phyloP scores from a whole-genome alignment of 2,113 vertebrate species.

The Brachypteracias leptosomus region DNA sequence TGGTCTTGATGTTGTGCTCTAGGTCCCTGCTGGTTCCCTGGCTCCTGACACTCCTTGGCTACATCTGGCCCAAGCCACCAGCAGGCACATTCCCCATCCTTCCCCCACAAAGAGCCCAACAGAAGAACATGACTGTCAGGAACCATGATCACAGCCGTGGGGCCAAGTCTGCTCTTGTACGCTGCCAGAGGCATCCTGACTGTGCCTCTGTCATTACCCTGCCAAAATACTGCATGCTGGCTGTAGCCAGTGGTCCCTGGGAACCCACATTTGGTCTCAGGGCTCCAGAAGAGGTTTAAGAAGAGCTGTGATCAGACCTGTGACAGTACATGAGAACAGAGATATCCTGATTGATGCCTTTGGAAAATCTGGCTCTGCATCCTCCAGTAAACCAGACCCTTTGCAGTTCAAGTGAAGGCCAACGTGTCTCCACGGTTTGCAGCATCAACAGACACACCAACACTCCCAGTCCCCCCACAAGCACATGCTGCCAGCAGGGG shows the following conservation, averaged over 20 bases:
- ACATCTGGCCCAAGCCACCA: neutral
- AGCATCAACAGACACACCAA: neutral
- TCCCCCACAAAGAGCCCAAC: neutral
- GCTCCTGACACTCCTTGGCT: neutral
- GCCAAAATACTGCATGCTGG: rapidly evolving
- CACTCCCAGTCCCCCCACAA: neutral
- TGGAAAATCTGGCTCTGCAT: neutral
- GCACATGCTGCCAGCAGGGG: neutral
- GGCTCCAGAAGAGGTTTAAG: neutral
- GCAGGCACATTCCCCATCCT: neutral
- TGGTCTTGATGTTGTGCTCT: neutral
- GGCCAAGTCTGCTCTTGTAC: neutral
- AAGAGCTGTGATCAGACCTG: neutral
- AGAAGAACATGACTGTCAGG: neutral
- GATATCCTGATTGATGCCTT: neutral
- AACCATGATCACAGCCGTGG: neutral
- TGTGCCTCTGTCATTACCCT: neutral
- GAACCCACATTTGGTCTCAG: neutral
- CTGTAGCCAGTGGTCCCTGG: neutral
- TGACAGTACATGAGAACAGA: neutral
- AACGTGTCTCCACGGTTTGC: neutral
- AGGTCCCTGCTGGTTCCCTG: neutral
- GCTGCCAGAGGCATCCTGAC: neutral
- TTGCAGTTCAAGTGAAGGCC: neutral
- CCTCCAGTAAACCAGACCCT: neutral